phyloP scores from a whole-genome alignment of 2,888 invertebrate species.

The Himalopsyche kuldschensis region DNA sequence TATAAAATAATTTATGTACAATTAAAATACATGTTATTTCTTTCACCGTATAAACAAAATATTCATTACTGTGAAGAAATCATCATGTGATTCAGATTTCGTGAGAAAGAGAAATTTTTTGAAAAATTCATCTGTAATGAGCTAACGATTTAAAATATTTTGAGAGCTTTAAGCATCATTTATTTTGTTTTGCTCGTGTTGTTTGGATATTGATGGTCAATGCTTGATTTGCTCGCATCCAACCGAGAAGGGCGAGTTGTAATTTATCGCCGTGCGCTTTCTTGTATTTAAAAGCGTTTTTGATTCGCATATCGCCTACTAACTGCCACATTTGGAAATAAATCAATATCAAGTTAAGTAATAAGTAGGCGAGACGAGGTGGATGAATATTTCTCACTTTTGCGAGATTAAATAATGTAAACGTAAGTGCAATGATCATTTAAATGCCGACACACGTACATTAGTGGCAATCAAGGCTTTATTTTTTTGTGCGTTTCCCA shows the following conservation, averaged over 20 bases:
- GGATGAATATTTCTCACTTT: not conserved
- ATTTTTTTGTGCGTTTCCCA: too few relatives aligned
- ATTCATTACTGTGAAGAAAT: too few relatives aligned
- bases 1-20: too few relatives aligned
- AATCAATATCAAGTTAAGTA: not conserved
- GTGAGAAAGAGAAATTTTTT: too few relatives aligned
- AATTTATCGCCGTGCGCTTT: conserved; percentile 6
- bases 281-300: not conserved
- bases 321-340: not conserved
- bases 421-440: not conserved
- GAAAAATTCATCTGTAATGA: too few relatives aligned
- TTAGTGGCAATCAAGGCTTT: too few relatives aligned
- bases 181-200: not conserved
- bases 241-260: not conserved
- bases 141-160: not conserved
- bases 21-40: too few relatives aligned
- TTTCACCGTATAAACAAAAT: too few relatives aligned
- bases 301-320: conserved; percentile 1
- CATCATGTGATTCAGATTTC: too few relatives aligned
- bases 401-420: not conserved
- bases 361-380: not conserved
- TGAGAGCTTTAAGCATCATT: not conserved
- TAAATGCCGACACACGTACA: too few relatives aligned
- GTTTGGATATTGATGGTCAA: not conserved
- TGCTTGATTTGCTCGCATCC: conserved; percentile 3